phyloP scores from a whole-genome alignment of 2,113 vertebrate species.

The Crotalus viridis region DNA sequence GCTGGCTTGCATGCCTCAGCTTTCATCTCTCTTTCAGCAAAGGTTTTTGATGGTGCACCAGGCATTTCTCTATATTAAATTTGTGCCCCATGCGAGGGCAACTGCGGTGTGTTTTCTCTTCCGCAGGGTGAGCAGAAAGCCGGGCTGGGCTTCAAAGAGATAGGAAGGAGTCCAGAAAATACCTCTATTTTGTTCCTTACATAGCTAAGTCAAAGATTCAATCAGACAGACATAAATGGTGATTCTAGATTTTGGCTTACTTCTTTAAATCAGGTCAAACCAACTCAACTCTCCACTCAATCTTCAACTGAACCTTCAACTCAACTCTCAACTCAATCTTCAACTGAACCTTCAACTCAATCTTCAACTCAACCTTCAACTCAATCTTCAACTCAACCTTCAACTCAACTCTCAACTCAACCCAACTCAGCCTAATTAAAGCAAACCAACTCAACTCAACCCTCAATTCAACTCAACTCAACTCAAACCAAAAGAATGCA shows the following conservation, averaged over 20 bases:
- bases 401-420: not conserved
- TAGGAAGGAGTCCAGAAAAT: not conserved
- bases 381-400: not conserved
- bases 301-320: too few relatives aligned
- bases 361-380: too few relatives aligned
- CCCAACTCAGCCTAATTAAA: too few relatives aligned
- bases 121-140: not conserved
- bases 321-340: too few relatives aligned
- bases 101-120: not conserved
- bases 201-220: not conserved
- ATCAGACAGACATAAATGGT: not conserved
- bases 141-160: not conserved
- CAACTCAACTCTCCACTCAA: not conserved
- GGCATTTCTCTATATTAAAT: not conserved
- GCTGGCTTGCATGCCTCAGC: not conserved
- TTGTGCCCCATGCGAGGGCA: not conserved
- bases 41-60: not conserved
- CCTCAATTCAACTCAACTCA: too few relatives aligned
- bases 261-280: not conserved
- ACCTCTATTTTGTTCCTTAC: not conserved
- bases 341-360: not conserved
- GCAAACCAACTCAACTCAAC: too few relatives aligned
- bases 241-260: not conserved
- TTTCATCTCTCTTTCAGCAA: not conserved
- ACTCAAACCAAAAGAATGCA: too few relatives aligned